Evolutionary conservation across 2,797 vertebrate species (phyloP).

Genomic region (Darevskia nairensis): DNA sequence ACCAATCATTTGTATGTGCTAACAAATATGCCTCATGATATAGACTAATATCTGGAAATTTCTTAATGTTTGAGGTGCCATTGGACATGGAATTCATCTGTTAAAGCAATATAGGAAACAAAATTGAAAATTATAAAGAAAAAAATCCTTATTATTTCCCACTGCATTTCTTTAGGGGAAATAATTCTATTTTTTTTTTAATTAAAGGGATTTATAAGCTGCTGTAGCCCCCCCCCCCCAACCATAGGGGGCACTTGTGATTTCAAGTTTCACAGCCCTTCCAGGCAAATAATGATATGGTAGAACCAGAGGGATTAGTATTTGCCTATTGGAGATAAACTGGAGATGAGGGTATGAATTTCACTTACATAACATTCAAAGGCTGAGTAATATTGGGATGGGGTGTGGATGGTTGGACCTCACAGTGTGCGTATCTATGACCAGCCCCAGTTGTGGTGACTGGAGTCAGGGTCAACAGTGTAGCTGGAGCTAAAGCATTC

Average conservation of each 20-base stretch:
- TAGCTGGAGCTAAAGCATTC: no score
- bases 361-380: accelerated
- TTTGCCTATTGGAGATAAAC: neutral
- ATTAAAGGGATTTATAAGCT: no score
- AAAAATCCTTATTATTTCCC: neutral
- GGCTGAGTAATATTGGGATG: neutral
- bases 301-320: neutral
- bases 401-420: neutral
- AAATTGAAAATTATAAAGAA: neutral
- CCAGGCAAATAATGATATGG: neutral
- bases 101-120: neutral
- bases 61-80: neutral
- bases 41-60: no score
- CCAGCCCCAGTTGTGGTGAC: no score
- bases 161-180: neutral
- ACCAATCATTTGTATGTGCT: no score
- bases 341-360: neutral
- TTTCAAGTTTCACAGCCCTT: neutral
- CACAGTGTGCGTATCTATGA: neutral
- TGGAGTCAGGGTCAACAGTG: no score
- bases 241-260: neutral
- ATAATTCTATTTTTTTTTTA: neutral
- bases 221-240: no score
- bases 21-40: no score
- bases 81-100: neutral